A percentile compares a stretch with the other conserved stretches of the same genome.
phyloP scores from a whole-genome alignment of 1,140 invertebrate genomes.

The Drosophila lacteicornis region DNA sequence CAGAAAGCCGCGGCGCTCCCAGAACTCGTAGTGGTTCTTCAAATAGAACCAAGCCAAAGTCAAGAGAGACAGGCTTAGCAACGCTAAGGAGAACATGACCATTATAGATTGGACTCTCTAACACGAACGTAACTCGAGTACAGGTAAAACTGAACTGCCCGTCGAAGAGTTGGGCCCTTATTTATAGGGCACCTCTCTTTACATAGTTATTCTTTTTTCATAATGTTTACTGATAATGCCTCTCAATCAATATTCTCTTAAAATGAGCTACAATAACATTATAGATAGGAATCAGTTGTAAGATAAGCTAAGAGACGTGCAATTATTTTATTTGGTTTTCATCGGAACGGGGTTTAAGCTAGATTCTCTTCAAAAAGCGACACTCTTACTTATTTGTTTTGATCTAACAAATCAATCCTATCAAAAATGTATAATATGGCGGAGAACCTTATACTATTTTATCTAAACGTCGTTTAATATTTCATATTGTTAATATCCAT shows the following conservation, averaged over 20 bases:
- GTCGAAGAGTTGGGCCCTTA: background rate
- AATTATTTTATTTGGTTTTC: background rate
- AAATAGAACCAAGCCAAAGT: constrained; percentile 56
- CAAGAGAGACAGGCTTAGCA: constrained; percentile 38
- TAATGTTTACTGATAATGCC: background rate
- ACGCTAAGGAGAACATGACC: constrained; percentile 49
- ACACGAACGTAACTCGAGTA: constrained; percentile 18
- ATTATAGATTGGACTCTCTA: background rate
- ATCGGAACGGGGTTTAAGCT: background rate
- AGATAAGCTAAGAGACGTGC: constrained; percentile 1
- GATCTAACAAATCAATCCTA: background rate
- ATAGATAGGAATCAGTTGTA: background rate
- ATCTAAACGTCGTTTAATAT: background rate
- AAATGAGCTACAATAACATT: background rate
- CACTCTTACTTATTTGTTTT: background rate
- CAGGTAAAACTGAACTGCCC: constrained; percentile 4
- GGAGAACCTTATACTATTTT: background rate
- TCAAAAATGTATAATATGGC: background rate
- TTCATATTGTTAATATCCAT: background rate
- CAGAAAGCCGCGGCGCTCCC: constrained; percentile 63
- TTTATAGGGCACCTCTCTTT: constrained; percentile 2
- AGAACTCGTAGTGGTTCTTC: constrained; percentile 59
- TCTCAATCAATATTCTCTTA: background rate
- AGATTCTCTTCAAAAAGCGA: too few species aligned
- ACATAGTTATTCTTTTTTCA: background rate